These are phyloP conservation scores for Atrina japonica DNA, from an alignment of 2,888 invertebrate genomes.

Conservation along the genomic window DNA sequence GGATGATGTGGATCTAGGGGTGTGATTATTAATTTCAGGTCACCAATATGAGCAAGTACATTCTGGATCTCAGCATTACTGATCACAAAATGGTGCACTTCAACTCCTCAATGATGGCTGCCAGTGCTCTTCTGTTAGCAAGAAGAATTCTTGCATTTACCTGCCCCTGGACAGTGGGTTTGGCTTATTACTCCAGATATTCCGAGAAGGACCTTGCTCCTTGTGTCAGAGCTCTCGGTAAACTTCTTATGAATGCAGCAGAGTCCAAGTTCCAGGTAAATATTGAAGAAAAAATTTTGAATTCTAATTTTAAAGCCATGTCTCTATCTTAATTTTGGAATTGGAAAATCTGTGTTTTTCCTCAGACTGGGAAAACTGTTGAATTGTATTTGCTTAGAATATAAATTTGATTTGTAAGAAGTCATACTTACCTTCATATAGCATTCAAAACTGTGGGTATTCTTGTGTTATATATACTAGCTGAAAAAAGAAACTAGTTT, in stretches of 20 bases:
- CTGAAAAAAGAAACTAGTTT: no score
- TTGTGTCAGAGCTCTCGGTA: slow-evolving; percentile 54
- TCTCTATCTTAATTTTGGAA: no score
- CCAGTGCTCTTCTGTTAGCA: slow-evolving; percentile 65
- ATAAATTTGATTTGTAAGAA: no score
- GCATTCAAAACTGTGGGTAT: no score
- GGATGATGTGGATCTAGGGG: no score
- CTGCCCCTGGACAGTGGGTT: slow-evolving; percentile 58
- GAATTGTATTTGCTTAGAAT: no score
- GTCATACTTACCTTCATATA: no score
- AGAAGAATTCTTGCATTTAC: slow-evolving; percentile 54
- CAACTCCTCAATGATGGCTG: slow-evolving; percentile 64
- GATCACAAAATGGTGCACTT: slow-evolving; percentile 57
- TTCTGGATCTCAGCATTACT: slow-evolving; percentile 66
- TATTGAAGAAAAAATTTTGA: no score
- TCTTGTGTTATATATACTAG: no score
- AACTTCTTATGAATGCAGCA: slow-evolving; percentile 50
- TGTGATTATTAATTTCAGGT: slow-evolving; percentile 40
- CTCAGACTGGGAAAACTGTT: no score
- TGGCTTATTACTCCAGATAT: slow-evolving; percentile 68
- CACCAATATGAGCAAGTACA: slow-evolving; percentile 58
- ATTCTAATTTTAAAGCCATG: no score
- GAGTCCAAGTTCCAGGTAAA: slow-evolving; percentile 58
- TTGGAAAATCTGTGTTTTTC: no score
- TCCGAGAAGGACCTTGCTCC: slow-evolving; percentile 54